Conservation (phyloP, 2,113 vertebrate species). For the Galemys pyrenaicus region DNA sequence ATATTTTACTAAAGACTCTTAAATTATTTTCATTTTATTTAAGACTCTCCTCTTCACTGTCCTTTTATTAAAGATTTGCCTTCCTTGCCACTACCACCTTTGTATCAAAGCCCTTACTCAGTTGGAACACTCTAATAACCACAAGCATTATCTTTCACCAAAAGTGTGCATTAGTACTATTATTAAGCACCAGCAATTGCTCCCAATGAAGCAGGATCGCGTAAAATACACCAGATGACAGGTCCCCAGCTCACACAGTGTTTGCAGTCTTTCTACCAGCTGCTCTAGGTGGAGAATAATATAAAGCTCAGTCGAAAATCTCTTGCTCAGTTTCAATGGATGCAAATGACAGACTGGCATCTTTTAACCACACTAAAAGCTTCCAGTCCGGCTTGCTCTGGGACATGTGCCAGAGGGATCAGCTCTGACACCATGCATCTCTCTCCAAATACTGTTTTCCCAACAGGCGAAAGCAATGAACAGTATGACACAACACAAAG, state of each 20-base stretch:
- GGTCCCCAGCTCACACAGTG: background rate
- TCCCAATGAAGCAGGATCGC: slow-evolving; percentile 47
- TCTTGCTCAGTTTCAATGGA: slow-evolving; percentile 71
- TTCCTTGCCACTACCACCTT: background rate
- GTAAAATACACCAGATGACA: slow-evolving; percentile 46
- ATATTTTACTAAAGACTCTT: slow-evolving; percentile 32
- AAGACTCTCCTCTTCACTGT: background rate
- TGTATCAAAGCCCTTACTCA: background rate
- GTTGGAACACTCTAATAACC: background rate
- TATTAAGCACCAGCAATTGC: slow-evolving; percentile 33
- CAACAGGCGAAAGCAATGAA: slow-evolving; percentile 5
- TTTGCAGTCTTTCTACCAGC: background rate
- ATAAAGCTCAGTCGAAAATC: slow-evolving; percentile 58
- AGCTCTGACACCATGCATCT: background rate
- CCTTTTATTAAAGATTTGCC: slow-evolving; percentile 21
- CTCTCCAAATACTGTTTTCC: slow-evolving; percentile 47
- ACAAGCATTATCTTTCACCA: background rate
- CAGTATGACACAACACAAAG: slow-evolving; percentile 38
- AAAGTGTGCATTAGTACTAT: background rate
- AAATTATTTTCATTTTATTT: no score
- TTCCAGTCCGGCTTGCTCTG: slow-evolving; percentile 49
- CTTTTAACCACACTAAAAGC: slow-evolving; percentile 61
- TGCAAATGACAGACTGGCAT: slow-evolving; percentile 69
- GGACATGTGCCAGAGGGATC: slow-evolving; percentile 73
- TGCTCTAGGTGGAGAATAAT: slow-evolving; percentile 63